Conservation (phyloP, 2,113 vertebrate genomes). For the Daphoenositta chrysoptera region DNA sequence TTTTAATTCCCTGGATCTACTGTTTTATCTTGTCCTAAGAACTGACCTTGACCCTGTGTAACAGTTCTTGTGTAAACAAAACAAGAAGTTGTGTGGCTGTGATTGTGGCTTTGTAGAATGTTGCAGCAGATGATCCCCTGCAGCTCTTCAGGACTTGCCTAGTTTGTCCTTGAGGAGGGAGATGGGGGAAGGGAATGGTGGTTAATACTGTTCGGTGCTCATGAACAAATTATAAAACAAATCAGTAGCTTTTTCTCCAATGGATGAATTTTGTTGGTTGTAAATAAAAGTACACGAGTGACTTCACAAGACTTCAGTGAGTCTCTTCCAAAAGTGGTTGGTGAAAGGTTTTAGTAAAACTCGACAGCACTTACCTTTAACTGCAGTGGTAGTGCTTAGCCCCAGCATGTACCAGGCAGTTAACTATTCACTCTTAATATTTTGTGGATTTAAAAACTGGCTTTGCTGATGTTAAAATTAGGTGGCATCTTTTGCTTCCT, state of each 20-base stretch:
- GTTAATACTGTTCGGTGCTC: neutral
- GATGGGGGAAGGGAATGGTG: neutral
- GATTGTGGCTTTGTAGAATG: neutral
- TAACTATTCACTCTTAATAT: neutral
- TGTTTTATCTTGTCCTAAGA: neutral
- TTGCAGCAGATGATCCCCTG: neutral
- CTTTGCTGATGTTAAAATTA: neutral
- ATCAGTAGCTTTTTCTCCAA: neutral
- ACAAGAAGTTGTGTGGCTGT: neutral
- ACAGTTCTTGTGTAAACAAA: neutral
- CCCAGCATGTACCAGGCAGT: rapidly evolving
- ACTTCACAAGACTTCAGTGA: neutral
- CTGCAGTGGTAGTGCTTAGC: neutral
- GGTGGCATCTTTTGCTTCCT: neutral
- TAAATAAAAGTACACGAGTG: neutral
- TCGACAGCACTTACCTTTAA: neutral
- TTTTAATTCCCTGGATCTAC: neutral
- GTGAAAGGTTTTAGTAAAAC: neutral
- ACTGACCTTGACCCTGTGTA: neutral
- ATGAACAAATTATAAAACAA: neutral
- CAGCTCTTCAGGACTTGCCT: neutral
- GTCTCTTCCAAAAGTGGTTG: neutral
- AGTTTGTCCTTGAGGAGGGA: neutral
- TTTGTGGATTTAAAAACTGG: neutral
- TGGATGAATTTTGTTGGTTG: neutral